Base-by-base conservation (phyloP, 1,140 invertebrate genomes). In the Rhopalosiphum maidis region DNA sequence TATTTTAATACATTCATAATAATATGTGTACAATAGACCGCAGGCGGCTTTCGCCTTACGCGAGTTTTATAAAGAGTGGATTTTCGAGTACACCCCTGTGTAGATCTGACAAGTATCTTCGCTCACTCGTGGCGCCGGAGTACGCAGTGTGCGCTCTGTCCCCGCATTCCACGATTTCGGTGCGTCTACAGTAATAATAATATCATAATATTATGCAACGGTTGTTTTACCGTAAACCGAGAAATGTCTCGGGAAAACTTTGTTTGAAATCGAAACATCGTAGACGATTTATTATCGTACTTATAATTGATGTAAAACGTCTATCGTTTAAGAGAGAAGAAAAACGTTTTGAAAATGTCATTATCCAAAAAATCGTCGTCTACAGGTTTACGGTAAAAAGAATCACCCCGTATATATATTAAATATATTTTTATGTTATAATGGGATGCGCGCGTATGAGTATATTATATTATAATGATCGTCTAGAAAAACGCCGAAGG, bases 1-100 rank as follows among this genome's bases (percentile, higher is more conserved):
- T n/a, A n/a, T 77, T 77, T 77, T n/a, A 77, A 77, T 77, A 35
- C 30, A 77, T 77, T 77, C 60, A n/a, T 77, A 77, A 77, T 77
- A 77, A 77, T n/a, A 77, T 77, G n/a, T 77, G 60, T 77, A 77
- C 30, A 77, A 77, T 77, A 77, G 30, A 77, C 4, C 18, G 18
- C 60, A 18, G 23, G 60, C 5, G 60, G 60, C n/a, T 77, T 77
- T 77, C n/a, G n/a, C 15, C 60, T 77, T 77, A n/a, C 60, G 30
- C 30, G 15, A 18, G 15, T 35, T 77, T 77, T 77, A 18, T n/a
- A 77, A 77, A 77, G 60, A 77, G 60, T 77, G 60, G 60, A n/a
- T 77, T 15, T 77, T 77, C n/a, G 30, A 77, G 60, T 35, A n/a
- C n/a, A n/a, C n/a, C 0, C 15, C 41, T 2, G 41, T 41, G 15